Conservation (phyloP, 2,888 invertebrate species). For the Agrochola macilenta region DNA sequence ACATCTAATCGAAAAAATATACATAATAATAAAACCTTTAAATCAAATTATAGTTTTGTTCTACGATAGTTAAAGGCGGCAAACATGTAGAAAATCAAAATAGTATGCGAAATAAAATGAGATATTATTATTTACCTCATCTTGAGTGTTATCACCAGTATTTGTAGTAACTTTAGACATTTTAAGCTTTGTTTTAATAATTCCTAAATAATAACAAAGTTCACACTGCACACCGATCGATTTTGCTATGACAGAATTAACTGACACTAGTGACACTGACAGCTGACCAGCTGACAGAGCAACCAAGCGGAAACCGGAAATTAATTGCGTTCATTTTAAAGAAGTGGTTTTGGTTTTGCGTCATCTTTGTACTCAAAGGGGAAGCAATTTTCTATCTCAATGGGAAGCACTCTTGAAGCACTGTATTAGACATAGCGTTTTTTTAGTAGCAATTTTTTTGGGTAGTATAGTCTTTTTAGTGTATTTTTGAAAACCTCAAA, state of each 20-base stretch:
- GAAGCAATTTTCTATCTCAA: too few species aligned
- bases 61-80: conserved; percentile 59
- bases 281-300: conserved; percentile 56
- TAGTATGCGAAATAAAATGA: conserved; percentile 52
- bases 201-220: conserved; percentile 31
- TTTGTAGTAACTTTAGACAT: conserved; percentile 83
- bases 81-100: conserved; percentile 50
- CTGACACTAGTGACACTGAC: conserved; percentile 59
- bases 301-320: conserved; percentile 7
- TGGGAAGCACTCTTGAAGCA: too few species aligned
- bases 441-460: too few species aligned
- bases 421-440: too few species aligned
- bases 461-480: too few species aligned
- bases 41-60: conserved; percentile 44
- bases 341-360: conserved; percentile 8
- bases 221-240: conserved; percentile 59
- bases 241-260: conserved; percentile 56
- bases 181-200: conserved; percentile 54
- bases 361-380: neutral
- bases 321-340: conserved; percentile 50
- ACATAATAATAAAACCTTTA: conserved; percentile 21
- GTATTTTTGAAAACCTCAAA: too few species aligned
- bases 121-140: conserved; percentile 91
- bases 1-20: neutral
- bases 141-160: conserved; percentile 91